Conservation (phyloP, 2,888 invertebrate genomes). For the Flexamia atlantica region DNA sequence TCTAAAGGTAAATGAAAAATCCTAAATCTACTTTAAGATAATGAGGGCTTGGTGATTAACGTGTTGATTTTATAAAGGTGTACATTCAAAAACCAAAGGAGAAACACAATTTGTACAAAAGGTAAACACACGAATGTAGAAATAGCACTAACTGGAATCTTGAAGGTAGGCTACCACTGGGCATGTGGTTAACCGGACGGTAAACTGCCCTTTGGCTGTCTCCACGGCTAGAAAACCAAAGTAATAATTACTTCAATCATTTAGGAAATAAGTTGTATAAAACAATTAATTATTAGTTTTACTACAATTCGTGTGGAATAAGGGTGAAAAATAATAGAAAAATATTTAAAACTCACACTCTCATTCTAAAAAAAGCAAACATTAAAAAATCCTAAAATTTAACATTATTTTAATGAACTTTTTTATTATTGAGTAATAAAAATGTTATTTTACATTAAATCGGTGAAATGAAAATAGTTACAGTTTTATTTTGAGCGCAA, state of each 20-base stretch:
- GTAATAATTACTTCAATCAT: constrained; percentile 12
- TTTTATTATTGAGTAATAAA: too few relatives aligned
- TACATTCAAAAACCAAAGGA: constrained; percentile 5
- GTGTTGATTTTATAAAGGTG: neutral
- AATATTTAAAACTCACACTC: too few relatives aligned
- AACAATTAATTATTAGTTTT: too few relatives aligned
- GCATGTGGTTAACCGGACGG: constrained; percentile 86
- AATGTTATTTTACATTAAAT: too few relatives aligned
- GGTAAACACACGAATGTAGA: constrained; percentile 51
- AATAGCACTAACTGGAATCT: constrained; percentile 83
- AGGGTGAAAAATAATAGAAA: too few relatives aligned
- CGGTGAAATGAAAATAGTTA: too few relatives aligned
- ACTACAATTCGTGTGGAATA: too few relatives aligned
- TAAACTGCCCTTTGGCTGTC: constrained; percentile 87
- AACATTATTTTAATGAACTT: too few relatives aligned
- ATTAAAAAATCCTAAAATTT: too few relatives aligned
- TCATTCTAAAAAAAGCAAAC: too few relatives aligned
- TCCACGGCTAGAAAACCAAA: constrained; percentile 79
- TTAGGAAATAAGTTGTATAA: too few relatives aligned
- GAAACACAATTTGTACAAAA: constrained; percentile 46
- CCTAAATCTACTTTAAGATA: neutral
- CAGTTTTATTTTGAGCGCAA: too few relatives aligned
- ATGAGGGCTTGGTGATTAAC: constrained; percentile 7
- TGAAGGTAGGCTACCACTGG: constrained; percentile 80
- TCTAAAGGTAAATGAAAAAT: neutral